These are phyloP conservation scores for Cochlearius cochlearius DNA, from an alignment of 2,113 vertebrate genomes.

Conservation along the genomic window DNA sequence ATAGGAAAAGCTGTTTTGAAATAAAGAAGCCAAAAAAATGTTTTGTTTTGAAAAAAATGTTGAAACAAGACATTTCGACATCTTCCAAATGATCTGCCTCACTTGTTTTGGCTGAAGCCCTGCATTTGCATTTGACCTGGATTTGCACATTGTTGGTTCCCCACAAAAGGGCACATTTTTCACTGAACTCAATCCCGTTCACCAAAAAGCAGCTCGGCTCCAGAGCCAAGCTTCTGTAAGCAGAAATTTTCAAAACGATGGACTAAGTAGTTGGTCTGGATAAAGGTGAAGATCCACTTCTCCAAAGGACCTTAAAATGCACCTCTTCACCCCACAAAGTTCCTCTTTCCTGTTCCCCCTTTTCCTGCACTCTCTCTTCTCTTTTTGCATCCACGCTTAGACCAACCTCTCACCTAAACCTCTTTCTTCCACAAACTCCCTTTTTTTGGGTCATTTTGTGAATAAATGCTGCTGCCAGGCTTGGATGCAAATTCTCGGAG, in stretches of 20 bases:
- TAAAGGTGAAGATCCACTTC: constrained; percentile 31
- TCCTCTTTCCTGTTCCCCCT: neutral
- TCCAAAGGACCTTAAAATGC: neutral
- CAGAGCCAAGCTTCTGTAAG: neutral
- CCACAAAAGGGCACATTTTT: constrained; percentile 63
- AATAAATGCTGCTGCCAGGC: neutral
- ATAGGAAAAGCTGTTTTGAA: constrained; percentile 27
- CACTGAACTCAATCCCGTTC: neutral
- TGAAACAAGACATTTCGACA: constrained; percentile 56
- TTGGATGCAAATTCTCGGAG: neutral
- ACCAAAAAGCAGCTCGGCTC: neutral
- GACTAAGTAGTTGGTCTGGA: neutral
- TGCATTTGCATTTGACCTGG: constrained; percentile 63
- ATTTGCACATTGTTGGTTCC: constrained; percentile 61
- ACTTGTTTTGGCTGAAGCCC: constrained; percentile 45
- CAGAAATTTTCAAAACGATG: neutral
- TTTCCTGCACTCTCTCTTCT: neutral
- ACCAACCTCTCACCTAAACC: neutral
- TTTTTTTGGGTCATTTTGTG: neutral
- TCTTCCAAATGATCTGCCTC: constrained; percentile 46
- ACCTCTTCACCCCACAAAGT: neutral
- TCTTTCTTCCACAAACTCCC: neutral
- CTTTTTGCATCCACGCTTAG: neutral
- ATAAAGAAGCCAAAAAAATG: neutral
- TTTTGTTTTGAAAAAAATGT: constrained; percentile 8